Percentiles rank a stretch among this genome's conserved stretches.
phyloP scores from a whole-genome alignment of 2,888 invertebrate genomes.

The Hyposoter didymator region DNA sequence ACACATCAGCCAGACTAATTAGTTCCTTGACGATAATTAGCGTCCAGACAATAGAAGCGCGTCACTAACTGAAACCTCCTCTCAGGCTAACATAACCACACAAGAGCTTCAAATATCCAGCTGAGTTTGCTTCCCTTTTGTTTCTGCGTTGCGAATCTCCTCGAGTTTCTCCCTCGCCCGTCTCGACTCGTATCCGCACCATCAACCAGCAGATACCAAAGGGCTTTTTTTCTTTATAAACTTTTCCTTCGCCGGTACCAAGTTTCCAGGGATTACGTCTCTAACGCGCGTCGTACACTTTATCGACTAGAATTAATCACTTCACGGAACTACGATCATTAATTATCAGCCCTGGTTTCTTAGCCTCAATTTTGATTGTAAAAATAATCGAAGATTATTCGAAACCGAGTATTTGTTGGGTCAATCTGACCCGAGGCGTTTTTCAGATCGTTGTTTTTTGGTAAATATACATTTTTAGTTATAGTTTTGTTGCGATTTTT shows the following conservation, averaged over 20 bases:
- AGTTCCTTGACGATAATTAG: conserved; percentile 78
- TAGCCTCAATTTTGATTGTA: neutral
- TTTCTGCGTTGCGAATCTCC: conserved; percentile 53
- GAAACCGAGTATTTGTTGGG: neutral
- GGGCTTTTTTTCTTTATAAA: neutral
- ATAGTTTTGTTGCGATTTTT: too few relatives aligned
- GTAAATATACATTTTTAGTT: too few relatives aligned
- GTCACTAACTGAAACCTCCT: conserved; percentile 77
- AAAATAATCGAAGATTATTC: neutral
- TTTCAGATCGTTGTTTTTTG: too few relatives aligned
- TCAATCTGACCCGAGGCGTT: too few relatives aligned
- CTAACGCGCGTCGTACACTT: neutral
- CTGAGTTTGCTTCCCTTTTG: conserved; percentile 68
- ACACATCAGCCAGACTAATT: conserved; percentile 74
- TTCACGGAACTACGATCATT: neutral
- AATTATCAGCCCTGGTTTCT: too few relatives aligned
- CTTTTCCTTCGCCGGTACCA: neutral
- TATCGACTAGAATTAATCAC: neutral
- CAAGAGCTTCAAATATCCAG: conserved; percentile 74
- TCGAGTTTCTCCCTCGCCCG: conserved; percentile 9
- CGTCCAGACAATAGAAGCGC: conserved; percentile 81
- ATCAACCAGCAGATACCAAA: neutral
- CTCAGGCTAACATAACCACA: conserved; percentile 76
- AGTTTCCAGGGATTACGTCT: neutral
- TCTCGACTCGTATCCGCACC: neutral